Conservation (phyloP, 1,140 invertebrate genomes). For the Drosophila paulistorum region DNA sequence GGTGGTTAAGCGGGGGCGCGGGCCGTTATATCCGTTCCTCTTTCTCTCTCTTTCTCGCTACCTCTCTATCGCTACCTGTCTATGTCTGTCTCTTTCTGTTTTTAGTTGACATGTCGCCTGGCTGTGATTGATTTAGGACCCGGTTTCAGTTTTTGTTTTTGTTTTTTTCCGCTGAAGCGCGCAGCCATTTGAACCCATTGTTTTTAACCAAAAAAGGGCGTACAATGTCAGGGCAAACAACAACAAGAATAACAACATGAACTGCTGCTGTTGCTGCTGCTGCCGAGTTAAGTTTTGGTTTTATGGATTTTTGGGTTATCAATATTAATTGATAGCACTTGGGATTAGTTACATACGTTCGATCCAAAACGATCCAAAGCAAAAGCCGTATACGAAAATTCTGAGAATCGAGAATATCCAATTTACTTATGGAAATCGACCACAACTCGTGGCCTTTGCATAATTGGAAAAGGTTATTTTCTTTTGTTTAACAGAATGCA, state of each 20-base stretch:
- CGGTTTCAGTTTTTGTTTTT: constrained; percentile 46
- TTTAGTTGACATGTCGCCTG: constrained; percentile 68
- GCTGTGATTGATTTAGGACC: constrained; percentile 76
- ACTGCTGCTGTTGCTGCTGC: constrained; percentile 22
- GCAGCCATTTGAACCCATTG: constrained; percentile 73
- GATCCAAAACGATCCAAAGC: constrained; percentile 14
- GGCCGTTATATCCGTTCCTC: neutral
- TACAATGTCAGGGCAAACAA: constrained; percentile 25
- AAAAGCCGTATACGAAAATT: neutral
- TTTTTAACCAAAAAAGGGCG: constrained; percentile 73
- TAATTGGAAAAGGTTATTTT: no score
- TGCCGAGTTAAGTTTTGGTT: constrained; percentile 3
- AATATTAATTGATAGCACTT: constrained; percentile 59
- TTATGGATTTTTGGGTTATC: constrained; percentile 15
- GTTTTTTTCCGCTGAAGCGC: constrained; percentile 78
- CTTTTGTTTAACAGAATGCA: no score
- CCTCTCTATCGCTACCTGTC: neutral
- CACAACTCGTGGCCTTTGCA: no score
- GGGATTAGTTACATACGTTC: constrained; percentile 39
- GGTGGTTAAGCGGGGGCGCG: constrained; percentile 16
- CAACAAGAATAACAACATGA: constrained; percentile 32
- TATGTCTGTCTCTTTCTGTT: constrained; percentile 24
- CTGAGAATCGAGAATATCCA: no score
- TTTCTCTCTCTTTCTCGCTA: neutral
- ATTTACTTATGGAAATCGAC: no score